phyloP scores from a whole-genome alignment of 2,797 vertebrate species.

The Triplophysa bombifrons region DNA sequence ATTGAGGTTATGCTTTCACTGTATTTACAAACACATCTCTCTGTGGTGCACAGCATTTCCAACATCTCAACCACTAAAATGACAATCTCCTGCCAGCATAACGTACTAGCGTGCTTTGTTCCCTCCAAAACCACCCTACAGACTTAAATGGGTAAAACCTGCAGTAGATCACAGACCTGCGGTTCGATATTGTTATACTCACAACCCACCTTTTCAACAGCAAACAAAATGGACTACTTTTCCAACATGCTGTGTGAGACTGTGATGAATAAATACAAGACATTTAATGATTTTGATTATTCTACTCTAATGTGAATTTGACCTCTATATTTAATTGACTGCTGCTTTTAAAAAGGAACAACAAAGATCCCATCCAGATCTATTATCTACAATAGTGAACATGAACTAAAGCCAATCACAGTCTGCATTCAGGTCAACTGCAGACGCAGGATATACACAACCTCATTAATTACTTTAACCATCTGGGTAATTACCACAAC shows the following conservation, averaged over 20 bases:
- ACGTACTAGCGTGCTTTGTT: neutral
- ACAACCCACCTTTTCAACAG: neutral
- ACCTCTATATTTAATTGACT: neutral
- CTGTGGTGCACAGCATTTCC: neutral
- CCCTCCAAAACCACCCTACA: neutral
- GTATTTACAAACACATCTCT: neutral
- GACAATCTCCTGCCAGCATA: slow-evolving; percentile 3
- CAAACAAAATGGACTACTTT: neutral
- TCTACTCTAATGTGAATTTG: neutral
- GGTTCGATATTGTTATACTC: slow-evolving; percentile 6
- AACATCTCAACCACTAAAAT: neutral
- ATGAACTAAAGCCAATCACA: neutral
- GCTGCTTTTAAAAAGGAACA: neutral
- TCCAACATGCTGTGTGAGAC: too few relatives aligned
- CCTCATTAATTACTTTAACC: slow-evolving; percentile 40
- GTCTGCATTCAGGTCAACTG: slow-evolving; percentile 21
- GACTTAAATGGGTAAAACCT: neutral
- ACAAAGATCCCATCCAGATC: neutral
- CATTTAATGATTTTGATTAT: neutral
- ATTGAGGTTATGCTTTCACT: neutral
- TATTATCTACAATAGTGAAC: slow-evolving; percentile 4
- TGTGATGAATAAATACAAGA: too few relatives aligned
- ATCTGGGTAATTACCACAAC: slow-evolving; percentile 37
- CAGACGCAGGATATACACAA: slow-evolving; percentile 34
- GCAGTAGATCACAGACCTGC: neutral